phyloP scores from a whole-genome alignment of 64 coral and sea anemone genomes.

The Acropora tenuis region DNA sequence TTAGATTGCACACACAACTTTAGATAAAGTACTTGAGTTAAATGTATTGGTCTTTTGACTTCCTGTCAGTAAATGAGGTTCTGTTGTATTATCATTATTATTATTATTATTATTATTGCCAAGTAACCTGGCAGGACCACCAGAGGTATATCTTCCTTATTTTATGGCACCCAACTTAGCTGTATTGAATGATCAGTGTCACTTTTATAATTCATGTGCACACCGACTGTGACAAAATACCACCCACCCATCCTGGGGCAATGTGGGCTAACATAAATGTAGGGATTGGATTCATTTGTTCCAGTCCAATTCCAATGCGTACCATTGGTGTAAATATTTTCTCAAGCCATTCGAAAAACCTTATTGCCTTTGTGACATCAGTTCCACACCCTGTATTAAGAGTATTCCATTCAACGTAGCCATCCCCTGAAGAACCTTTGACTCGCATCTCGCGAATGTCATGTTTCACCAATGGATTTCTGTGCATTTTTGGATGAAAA shows the following conservation, averaged over 20 bases:
- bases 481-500: slow-evolving; percentile 59
- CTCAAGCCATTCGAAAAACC: slow-evolving; percentile 53
- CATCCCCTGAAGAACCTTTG: not conserved
- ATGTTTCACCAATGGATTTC: not conserved
- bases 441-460: not conserved
- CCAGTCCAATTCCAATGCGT: slow-evolving; percentile 10
- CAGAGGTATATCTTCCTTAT: too few species aligned
- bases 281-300: slow-evolving; percentile 60
- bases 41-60: too few species aligned
- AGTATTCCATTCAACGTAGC: not conserved
- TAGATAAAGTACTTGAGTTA: too few species aligned
- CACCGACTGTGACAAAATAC: slow-evolving; percentile 25
- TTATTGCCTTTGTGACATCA: slow-evolving; percentile 19
- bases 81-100: too few species aligned
- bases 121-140: too few species aligned
- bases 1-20: too few species aligned
- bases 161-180: too few species aligned
- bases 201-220: not conserved
- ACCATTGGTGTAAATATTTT: slow-evolving; percentile 34
- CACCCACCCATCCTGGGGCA: slow-evolving; percentile 67
- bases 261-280: slow-evolving; percentile 53
- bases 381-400: not conserved
- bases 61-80: too few species aligned
- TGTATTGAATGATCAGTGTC: too few species aligned
- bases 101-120: too few species aligned